Evolutionary conservation across 2,888 invertebrate genomes (phyloP), one percentile per base, ranked within the genome.

Genomic region (Rhimphoctona megacephalus): DNA sequence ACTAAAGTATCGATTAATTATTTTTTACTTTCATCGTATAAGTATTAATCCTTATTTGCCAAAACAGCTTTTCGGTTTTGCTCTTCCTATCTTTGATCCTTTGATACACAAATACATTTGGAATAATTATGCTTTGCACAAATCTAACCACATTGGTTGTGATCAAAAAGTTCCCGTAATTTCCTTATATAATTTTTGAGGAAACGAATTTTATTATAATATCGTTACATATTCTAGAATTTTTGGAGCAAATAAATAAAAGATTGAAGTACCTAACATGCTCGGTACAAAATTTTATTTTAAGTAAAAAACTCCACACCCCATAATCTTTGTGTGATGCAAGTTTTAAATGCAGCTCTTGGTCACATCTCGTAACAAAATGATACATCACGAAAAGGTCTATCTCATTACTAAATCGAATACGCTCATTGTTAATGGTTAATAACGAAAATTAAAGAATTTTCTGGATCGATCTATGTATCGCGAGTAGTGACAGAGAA

Each of bases 401-500:
- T 57, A 22, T 57, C 7, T 8, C 22, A 22, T 57, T n/a, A 54
- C 7, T 22, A 2, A 9, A 22, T 25, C 22, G 14, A 33, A 2
- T 25, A 33, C 11, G 19, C 6, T 19, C 22, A 33, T 30, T 36
- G n/a, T n/a, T n/a, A n/a, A n/a, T n/a, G n/a, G 36, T 66, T 19
- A 36, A 17, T 64, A n/a, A 39, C 11, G 19, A 57, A 30, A 43
- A 80, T n/a, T 43, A 52, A 43, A 67, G 17, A 22, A 72, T 49
- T 72, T 25, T 43, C 0, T 25, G 19, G 4, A 70, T n/a, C 6
- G 17, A 8, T 69, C 19, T 69, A 30, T 25, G 19, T 6, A 36
- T 72, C 39, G 72, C 33, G 69, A 54, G 14, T 66, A 88, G 49
- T 46, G 46, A 6, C 90, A 88, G 85, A 86, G 87, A 87, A 87